Evolutionary conservation across 2,888 invertebrate species (phyloP).

Genomic region (Drosophila diplacantha): DNA sequence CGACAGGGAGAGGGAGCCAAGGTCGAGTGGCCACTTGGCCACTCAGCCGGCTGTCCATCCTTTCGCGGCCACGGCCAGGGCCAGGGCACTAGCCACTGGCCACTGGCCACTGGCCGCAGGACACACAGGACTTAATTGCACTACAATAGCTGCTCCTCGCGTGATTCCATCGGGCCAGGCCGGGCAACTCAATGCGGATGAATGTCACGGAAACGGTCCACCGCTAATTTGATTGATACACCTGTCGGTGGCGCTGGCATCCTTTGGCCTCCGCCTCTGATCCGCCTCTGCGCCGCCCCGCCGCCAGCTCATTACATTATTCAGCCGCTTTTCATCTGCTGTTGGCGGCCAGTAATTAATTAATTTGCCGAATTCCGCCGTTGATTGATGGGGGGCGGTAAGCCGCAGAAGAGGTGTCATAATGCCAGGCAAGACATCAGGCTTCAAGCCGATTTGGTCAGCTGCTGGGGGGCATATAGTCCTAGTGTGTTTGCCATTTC

Average conservation of each 20-base stretch:
- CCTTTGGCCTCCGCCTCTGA: neutral
- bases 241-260: slow-evolving; percentile 9
- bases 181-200: neutral
- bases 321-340: slow-evolving; percentile 8
- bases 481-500: neutral
- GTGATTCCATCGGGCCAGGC: neutral
- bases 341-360: slow-evolving; percentile 20
- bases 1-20: slow-evolving; percentile 25
- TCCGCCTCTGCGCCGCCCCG: neutral
- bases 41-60: slow-evolving; percentile 2
- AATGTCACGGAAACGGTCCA: slow-evolving; percentile 11
- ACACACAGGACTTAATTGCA: slow-evolving; percentile 2
- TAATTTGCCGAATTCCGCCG: slow-evolving; percentile 6
- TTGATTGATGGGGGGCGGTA: slow-evolving; percentile 19
- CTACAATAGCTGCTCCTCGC: neutral
- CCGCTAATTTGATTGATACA: slow-evolving; percentile 32
- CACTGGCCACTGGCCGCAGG: neutral
- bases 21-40: slow-evolving; percentile 21
- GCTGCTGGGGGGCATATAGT: neutral
- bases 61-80: neutral
- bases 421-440: slow-evolving; percentile 1
- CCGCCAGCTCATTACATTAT: slow-evolving; percentile 6
- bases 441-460: neutral
- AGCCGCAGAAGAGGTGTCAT: slow-evolving; percentile 12
- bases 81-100: neutral